Base-by-base conservation (phyloP, 2,888 invertebrate genomes). In the Cephalotes varians region DNA sequence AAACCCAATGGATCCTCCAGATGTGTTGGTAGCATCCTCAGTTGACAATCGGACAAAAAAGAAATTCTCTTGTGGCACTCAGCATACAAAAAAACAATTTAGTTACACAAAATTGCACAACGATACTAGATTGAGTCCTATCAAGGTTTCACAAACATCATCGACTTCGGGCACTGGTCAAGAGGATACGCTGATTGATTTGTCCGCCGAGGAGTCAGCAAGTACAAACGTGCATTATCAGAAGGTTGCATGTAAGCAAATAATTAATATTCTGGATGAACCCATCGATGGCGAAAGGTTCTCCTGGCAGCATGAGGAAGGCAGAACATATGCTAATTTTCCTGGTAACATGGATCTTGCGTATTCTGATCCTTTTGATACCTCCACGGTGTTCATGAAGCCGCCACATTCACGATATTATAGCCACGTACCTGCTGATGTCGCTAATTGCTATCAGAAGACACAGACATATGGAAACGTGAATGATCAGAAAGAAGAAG, bases 71-170 rank as follows among this genome's bases (percentile, higher is more conserved):
- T 83, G 94, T 91, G 25, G 88, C 89, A 90, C 94, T 83, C 91
- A 92, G 4, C 89, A 95, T 85, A 87, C 95, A 90, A 91, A 95
- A 92, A 97, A 97, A 90, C 98, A 98, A 92, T 98, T 98, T 92
- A 96, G 97, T 91, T 98, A 98, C 93, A 97, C 97, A 90, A 98
- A 98, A 93, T 95, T 98, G 34, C 96, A 96, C 81, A 98, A 98
- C 92, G 98, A 98, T 72, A 83, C 92, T 4, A 90, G 93, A 72
- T 91, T 93, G 74, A 94, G 93, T 91, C 94, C 94, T 0, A 82
- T 93, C 82, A 89, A 95, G 74, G 21, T 34, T 1, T 90, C 93
- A 1, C 92, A 94, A 0, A 94, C 95, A 67, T 94, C 95, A 7
- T 93, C 94, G 0, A 92, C 94, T 77, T 93, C 95, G 0, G 94